Evolutionary conservation across 2,113 vertebrate species (phyloP).

Genomic region (Fregata magnificens): DNA sequence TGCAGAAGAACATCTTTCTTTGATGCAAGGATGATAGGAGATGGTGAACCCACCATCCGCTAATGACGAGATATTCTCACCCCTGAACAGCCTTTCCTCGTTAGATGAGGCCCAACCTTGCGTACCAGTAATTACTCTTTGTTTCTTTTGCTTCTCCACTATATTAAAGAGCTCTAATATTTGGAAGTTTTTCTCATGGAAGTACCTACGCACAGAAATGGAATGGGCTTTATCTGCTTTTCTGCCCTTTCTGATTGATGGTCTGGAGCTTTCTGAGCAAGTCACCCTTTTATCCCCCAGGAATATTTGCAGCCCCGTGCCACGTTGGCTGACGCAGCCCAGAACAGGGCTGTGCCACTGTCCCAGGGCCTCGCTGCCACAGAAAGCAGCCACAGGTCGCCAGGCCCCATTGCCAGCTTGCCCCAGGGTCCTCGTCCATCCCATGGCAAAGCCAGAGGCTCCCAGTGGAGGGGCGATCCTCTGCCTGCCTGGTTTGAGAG

Average conservation of each 20-base stretch:
- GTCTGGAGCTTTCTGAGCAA: background rate
- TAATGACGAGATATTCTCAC: background rate
- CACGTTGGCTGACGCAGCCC: background rate
- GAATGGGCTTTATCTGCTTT: background rate
- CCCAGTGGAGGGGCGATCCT: accelerated
- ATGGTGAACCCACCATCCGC: accelerated
- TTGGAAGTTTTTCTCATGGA: background rate
- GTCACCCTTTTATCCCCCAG: background rate
- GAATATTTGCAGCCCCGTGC: background rate
- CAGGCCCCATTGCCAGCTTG: background rate
- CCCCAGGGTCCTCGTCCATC: background rate
- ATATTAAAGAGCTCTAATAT: background rate
- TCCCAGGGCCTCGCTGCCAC: background rate
- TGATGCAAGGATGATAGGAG: background rate
- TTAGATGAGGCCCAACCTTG: background rate
- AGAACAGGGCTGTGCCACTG: background rate
- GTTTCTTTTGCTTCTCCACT: background rate
- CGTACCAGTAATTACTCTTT: background rate
- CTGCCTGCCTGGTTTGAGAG: background rate
- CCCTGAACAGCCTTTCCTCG: background rate
- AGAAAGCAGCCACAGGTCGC: background rate
- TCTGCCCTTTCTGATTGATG: background rate
- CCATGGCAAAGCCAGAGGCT: background rate
- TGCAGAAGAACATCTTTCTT: background rate
- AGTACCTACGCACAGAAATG: background rate